phyloP scores from a whole-genome alignment of 2,888 invertebrate genomes.

The Caenorhabditis uteleia region DNA sequence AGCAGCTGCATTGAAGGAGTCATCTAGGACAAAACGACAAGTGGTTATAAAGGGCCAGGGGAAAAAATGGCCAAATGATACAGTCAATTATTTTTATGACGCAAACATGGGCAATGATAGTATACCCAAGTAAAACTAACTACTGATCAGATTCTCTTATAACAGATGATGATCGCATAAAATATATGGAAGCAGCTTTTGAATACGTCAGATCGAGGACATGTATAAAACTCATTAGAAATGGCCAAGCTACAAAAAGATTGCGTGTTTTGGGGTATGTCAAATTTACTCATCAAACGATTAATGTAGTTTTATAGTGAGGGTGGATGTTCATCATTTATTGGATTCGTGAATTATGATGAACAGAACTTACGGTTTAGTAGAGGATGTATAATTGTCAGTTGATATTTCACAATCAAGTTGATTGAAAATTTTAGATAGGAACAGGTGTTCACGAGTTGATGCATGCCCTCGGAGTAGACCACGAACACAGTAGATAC shows the following conservation, averaged over 20 bases:
- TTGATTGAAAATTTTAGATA: too few species aligned
- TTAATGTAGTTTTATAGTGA: not conserved
- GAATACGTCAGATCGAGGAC: not conserved
- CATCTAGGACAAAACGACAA: too few species aligned
- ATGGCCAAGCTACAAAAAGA: not conserved
- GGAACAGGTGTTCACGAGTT: slow-evolving; percentile 47
- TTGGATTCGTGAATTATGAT: slow-evolving; percentile 29
- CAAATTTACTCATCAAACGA: too few species aligned
- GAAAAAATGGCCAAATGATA: slow-evolving; percentile 1
- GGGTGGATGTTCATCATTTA: slow-evolving; percentile 20
- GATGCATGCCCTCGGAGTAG: slow-evolving; percentile 63
- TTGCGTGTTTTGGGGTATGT: not conserved
- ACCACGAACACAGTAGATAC: slow-evolving; percentile 52
- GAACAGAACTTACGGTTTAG: slow-evolving; percentile 21
- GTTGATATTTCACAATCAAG: too few species aligned
- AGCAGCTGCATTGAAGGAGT: too few species aligned
- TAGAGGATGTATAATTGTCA: slow-evolving; percentile 17
- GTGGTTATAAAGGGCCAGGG: too few species aligned
- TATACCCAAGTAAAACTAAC: too few species aligned
- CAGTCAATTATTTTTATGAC: not conserved
- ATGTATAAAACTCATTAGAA: not conserved
- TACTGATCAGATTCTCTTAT: too few species aligned
- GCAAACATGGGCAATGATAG: too few species aligned
- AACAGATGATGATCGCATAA: not conserved
- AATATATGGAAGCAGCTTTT: not conserved